Base-by-base conservation (phyloP, 1,140 invertebrate species). In the Portunus trituberculatus region DNA sequence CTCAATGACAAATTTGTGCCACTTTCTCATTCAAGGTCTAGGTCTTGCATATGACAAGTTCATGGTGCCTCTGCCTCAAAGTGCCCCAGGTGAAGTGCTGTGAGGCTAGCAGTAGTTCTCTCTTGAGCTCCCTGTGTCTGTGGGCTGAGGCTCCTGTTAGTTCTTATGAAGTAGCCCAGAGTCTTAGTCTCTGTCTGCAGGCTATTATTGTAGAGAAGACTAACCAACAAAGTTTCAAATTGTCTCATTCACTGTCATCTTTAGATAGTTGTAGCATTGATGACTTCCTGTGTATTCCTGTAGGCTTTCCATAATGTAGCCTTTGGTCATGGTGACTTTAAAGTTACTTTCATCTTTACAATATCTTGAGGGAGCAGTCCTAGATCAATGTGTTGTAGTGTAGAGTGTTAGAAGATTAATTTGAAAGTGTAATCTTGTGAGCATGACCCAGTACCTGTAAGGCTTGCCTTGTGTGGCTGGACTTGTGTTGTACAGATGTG, bases 31-130 rank as follows among this genome's bases (percentile, higher is more conserved):
- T 88, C 93, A 94, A 94, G 87, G 87, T 94, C 10, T 94, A 94
- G 93, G 93, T 94, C 93, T 94, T 94, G 87, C 93, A 90, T 59
- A 82, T 31, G 93, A 94, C 93, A 89, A 90, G 93, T 59, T 76
- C 76, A 82, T 52, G 46, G 28, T 59, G 93, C 32, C 87, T 90
- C 46, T 90, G 39, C 86, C 86, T 46, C 45, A 59, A 82, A 82
- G 52, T 48, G 82, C 32, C 45, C 20, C 52, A 94, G 93, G 93
- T 94, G 93, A 94, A 91, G 89, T 46, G 39, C 39, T 39, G 46
- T 59, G 89, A 91, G 32, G 29, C 14, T 8, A 91, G 25, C 52
- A 29, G 46, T 52, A 91, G 46, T 91, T 91, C 31, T 52, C 46
- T 28, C n/a, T 59, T 76, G 67, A 76, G 67, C 67, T 20, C 67